phyloP scores from a whole-genome alignment of 2,797 vertebrate species.

The Myotis findleyi region DNA sequence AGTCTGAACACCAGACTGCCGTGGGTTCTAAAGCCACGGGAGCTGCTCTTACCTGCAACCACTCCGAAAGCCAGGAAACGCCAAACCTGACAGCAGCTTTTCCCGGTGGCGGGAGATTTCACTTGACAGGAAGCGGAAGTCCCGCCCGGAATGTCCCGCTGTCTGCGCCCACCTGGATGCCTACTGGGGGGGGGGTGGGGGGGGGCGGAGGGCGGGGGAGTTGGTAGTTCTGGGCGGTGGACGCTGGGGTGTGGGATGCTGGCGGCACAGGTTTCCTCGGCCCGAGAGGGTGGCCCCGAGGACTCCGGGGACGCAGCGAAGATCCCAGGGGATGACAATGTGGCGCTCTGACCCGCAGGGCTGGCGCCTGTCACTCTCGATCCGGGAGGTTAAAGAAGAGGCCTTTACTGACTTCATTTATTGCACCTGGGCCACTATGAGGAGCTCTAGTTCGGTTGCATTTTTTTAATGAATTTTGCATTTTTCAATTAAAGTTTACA shows the following conservation, averaged over 20 bases:
- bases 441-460: background rate
- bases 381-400: background rate
- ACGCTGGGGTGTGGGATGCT: background rate
- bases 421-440: background rate
- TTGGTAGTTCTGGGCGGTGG: too few relatives aligned
- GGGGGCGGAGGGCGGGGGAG: accelerated
- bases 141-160: background rate
- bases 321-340: background rate
- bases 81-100: accelerated
- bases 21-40: background rate
- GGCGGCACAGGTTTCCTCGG: background rate
- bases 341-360: background rate
- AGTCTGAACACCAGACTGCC: background rate
- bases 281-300: background rate
- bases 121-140: constrained; percentile 64
- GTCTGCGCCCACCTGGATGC: accelerated
- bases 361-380: background rate
- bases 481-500: background rate
- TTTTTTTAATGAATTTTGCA: background rate
- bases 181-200: accelerated
- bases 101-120: constrained; percentile 74
- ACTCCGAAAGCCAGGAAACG: accelerated
- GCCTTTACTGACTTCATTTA: background rate
- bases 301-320: background rate
- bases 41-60: background rate